These are phyloP conservation scores for Philopotamus ludificatus DNA, from an alignment of 1,140 invertebrate genomes.

Conservation along the genomic window DNA sequence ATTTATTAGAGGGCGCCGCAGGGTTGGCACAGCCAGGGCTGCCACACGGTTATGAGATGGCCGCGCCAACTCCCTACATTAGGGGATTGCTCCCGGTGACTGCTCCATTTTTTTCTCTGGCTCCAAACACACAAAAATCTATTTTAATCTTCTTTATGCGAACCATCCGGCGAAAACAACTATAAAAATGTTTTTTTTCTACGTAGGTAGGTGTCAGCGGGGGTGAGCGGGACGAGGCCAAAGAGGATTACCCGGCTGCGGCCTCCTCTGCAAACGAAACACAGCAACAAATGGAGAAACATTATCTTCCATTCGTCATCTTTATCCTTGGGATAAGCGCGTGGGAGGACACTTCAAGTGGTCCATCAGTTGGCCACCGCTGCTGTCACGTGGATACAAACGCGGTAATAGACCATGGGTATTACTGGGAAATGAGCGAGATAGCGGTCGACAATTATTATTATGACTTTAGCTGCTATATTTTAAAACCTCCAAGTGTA, in stretches of 20 bases:
- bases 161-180: conserved; percentile 10
- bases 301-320: conserved; percentile 31
- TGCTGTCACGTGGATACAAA: too few species aligned
- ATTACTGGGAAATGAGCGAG: too few species aligned
- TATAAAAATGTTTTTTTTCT: conserved; percentile 21
- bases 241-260: conserved; percentile 12
- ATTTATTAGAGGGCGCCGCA: too few species aligned
- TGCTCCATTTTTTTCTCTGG: conserved; percentile 1
- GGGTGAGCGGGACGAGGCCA: neutral
- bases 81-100: conserved; percentile 26
- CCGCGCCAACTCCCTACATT: too few species aligned
- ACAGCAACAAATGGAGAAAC: conserved; percentile 27
- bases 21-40: too few species aligned
- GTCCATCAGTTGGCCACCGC: too few species aligned
- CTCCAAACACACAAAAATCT: neutral
- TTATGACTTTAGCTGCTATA: too few species aligned
- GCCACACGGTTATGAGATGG: too few species aligned
- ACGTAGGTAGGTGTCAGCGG: neutral
- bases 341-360: neutral
- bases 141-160: conserved; percentile 21
- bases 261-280: neutral
- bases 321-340: conserved; percentile 7
- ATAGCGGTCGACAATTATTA: too few species aligned
- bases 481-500: too few species aligned
- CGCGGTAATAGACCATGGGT: too few species aligned